Evolutionary conservation across 2,113 vertebrate species (phyloP).

Genomic region (Sigmodon hispidus): DNA sequence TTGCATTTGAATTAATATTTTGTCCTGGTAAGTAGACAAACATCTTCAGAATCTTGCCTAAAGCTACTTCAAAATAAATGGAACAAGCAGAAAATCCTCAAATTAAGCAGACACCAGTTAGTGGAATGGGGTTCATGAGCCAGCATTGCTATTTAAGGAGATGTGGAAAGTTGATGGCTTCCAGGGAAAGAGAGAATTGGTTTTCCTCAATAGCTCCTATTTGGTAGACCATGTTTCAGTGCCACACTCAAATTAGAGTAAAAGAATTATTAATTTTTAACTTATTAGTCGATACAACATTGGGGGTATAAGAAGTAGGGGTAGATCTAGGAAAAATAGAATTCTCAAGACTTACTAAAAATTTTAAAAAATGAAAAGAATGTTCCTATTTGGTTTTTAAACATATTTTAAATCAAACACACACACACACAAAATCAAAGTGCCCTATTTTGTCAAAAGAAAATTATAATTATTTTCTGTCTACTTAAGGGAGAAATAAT

Average conservation of each 20-base stretch:
- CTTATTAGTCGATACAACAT: neutral
- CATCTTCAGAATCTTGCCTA: slow-evolving; percentile 34
- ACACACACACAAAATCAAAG: slow-evolving; percentile 33
- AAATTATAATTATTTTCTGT: slow-evolving; percentile 41
- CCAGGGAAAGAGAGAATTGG: neutral
- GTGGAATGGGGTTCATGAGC: neutral
- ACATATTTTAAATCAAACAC: slow-evolving; percentile 54
- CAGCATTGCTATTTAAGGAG: neutral
- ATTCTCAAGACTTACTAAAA: neutral
- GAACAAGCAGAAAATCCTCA: neutral
- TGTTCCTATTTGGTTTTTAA: neutral
- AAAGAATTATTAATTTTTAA: neutral
- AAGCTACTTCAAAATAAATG: slow-evolving; percentile 33
- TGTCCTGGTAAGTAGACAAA: slow-evolving; percentile 52
- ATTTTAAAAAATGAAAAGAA: neutral
- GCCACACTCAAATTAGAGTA: neutral
- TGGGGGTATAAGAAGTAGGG: neutral
- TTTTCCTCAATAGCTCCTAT: neutral
- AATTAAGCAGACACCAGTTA: neutral
- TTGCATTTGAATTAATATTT: slow-evolving; percentile 22
- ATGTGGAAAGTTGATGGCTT: too few relatives aligned
- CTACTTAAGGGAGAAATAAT: slow-evolving; percentile 10
- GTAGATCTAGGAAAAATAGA: neutral
- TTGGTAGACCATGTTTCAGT: neutral
- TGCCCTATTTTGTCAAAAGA: slow-evolving; percentile 32